These are phyloP conservation scores for Lamellibrachia columna DNA, from an alignment of 2,888 invertebrate species.

Conservation along the genomic window DNA sequence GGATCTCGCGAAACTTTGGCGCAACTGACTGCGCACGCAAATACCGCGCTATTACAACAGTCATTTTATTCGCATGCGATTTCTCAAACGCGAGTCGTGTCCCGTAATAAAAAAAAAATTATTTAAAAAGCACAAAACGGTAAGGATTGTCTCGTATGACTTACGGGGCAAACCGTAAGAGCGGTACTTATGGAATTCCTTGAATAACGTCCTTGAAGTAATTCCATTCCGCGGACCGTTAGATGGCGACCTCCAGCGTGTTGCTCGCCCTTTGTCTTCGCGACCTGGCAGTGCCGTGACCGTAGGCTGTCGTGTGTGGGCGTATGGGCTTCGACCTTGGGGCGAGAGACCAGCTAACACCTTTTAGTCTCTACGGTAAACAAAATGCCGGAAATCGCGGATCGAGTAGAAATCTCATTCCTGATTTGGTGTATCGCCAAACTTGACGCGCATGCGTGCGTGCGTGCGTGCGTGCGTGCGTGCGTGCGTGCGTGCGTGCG, in stretches of 20 bases:
- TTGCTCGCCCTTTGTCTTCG: not conserved
- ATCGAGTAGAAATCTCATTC: not conserved
- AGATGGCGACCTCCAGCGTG: not conserved
- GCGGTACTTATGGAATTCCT: too few relatives aligned
- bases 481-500: not conserved
- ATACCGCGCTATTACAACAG: too few relatives aligned
- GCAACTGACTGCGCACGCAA: too few relatives aligned
- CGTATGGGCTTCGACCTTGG: not conserved
- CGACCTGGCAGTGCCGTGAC: not conserved
- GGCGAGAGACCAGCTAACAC: not conserved
- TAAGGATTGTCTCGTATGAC: too few relatives aligned
- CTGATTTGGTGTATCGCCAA: not conserved
- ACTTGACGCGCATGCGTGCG: not conserved
- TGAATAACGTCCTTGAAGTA: not conserved
- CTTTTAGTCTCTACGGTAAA: not conserved
- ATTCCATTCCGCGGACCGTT: not conserved
- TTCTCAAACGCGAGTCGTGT: too few relatives aligned
- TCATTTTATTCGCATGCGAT: too few relatives aligned
- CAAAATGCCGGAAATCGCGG: conserved; percentile 7
- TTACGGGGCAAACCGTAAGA: not conserved
- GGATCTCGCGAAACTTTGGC: too few relatives aligned
- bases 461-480: not conserved
- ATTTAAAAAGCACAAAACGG: too few relatives aligned
- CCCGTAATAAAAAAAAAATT: too few relatives aligned
- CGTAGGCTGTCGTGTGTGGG: not conserved